phyloP scores from a whole-genome alignment of 2,113 vertebrate species.

The Motacilla alba region DNA sequence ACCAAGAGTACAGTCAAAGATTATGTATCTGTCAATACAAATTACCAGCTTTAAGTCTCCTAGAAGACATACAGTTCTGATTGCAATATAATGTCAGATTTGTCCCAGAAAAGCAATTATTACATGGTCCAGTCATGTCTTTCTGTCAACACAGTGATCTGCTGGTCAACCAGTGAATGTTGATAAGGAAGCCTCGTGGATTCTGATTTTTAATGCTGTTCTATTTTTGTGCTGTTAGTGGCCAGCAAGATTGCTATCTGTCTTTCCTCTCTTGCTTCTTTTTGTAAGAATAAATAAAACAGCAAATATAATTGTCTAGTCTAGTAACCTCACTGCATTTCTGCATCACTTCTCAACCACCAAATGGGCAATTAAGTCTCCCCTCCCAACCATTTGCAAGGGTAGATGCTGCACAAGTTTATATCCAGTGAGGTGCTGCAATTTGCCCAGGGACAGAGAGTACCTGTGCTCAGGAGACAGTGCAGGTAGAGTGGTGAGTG shows the following conservation, averaged over 20 bases:
- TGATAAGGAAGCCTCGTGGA: neutral
- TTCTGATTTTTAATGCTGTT: neutral
- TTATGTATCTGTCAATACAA: rapidly evolving
- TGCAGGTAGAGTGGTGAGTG: neutral
- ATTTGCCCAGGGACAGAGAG: neutral
- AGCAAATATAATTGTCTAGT: neutral
- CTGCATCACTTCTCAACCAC: neutral
- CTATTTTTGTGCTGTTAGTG: neutral
- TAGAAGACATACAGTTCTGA: neutral
- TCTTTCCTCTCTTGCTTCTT: neutral
- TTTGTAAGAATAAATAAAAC: neutral
- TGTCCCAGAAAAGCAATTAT: neutral
- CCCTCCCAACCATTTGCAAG: neutral
- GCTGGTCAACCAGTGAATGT: neutral
- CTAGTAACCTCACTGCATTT: neutral
- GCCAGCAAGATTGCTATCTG: neutral
- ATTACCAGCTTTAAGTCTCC: neutral
- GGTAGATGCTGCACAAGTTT: neutral
- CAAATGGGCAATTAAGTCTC: neutral
- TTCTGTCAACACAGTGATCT: neutral
- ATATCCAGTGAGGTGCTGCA: neutral
- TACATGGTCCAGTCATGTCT: neutral
- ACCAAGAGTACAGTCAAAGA: neutral
- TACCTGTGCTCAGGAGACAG: neutral
- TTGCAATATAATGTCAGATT: neutral